Evolutionary conservation across 2,888 invertebrate genomes (phyloP), one percentile per base, ranked within the genome.

Genomic region (Gymnosoma rotundatum): DNA sequence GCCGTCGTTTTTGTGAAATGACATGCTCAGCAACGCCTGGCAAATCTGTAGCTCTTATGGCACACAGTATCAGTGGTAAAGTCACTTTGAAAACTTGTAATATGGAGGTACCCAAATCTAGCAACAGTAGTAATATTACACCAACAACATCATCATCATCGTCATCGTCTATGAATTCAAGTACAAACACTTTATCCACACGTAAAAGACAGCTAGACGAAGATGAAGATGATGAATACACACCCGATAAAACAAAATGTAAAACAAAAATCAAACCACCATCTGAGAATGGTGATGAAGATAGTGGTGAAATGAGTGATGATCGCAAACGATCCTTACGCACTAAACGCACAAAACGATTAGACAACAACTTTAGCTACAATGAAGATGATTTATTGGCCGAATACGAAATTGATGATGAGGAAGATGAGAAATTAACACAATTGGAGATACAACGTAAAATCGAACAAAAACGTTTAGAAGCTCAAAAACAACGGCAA

Each of bases 361-460:
- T 87, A 18, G 88, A 89, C 74, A 86, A 88, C 63, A 88, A 86
- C 6, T 88, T 88, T 60, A 87, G 87, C n/a, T 88, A 89, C 45
- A 88, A 88, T 63, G 88, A 88, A 79, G 89, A 88, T 42, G 87
- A 88, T 36, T 80, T 86, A 36, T 83, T 86, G 21, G 88, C 88
- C 18, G 87, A 86, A 42, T 87, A 88, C n/a, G 87, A 87, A 56
- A 87, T 88, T 32, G 87, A 87, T n/a, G 88, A 87, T 32, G 86
- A 86, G 45, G 85, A 86, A 10, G 83, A 85, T 21, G 80, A 84
- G 18, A 86, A 85, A 60, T 70, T 80, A 42, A 81, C 73, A 1
- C 83, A 73, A 12, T 67, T 76, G 12, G 85, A 84, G 58, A 78
- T 88, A 42, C 82, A 82, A 50, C 87, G 87, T 2, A 88, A 87